Evolutionary conservation across 2,888 invertebrate species (phyloP), one percentile per base, ranked within the genome.

Genomic region (Polyploca ridens): DNA sequence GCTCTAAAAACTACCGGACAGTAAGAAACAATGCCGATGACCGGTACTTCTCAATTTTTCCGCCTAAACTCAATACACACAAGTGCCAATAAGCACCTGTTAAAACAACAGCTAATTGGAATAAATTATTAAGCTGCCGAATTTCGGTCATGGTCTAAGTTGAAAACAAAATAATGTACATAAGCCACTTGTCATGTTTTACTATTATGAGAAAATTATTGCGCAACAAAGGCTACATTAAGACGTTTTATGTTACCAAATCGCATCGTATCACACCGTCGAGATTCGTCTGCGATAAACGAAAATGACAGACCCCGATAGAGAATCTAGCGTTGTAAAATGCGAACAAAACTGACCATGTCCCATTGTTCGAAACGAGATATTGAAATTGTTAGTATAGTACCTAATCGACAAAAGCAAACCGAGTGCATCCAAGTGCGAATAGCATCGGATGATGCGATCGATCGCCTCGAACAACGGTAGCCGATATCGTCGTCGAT

Each of bases 1-100:
- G 93, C 88, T 92, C 93, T 91, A 84, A 88, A 88, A 87, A 70
- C 70, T 73, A 66, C 69, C 69, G 77, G 78, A 77, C 79, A 84
- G 85, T 87, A 85, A 86, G 73, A 61, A 41, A 61, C 16, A 13
- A n/a, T 61, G 61, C 61, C 61, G 41, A 41, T 27, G 61, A 61
- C 61, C 61, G 38, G 41, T 19, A 14, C 54, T 54, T 16, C 7
- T 54, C 19, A 54, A 54, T 19, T 19, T 54, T 54, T 54, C 54
- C 54, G 10, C 54, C 54, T 61, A 44, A 41, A 41, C 38, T 27
- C 41, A n/a, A n/a, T n/a, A n/a, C n/a, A n/a, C n/a, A 2, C 35
- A 38, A 41, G 38, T 41, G 41, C 13, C 41, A 41, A 41, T 41
- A 41, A 3, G 13, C 10, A 59, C 35, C 16, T n/a, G 14, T 33